Base-by-base conservation (phyloP, 2,888 invertebrate species). In the Macrosiphum euphorbiae region DNA sequence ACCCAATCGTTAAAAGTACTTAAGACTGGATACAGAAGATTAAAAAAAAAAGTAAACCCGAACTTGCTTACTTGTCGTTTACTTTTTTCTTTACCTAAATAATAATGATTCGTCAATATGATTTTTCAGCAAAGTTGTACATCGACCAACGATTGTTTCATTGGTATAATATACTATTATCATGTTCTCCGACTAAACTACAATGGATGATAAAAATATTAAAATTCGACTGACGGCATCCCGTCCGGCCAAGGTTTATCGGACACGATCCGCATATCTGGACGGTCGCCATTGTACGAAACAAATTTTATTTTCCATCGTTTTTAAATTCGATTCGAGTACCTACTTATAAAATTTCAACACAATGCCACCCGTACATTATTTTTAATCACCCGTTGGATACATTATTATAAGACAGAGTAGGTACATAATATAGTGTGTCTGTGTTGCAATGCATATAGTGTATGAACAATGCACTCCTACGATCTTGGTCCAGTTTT, bases 381-480 rank as follows among this genome's bases (percentile, higher is more conserved):
- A 84, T 88, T 92, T 92, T 92, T 88, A 92, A 92, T 92, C 92
- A n/a, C 92, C 92, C 88, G 44, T 92, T 26, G 92, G 89, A 92
- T 84, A 52, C 44, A 58, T 55, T 92, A 92, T 61, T 92, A 52
- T 88, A 67, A 67, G 67, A 87, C 87, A 26, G 91, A 91, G 44
- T n/a, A n/a, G n/a, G n/a, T 91, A 86, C 50, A 50, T 55, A 55
- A 44, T 85, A 55, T 58, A 91, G 26, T 67, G 92, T 67, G 78
- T 92, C 26, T 88, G 78, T 88, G 92, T 88, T 88, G 88, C 88
- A 92, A 92, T 44, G 26, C 44, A 88, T 28, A 20, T 28, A 20
- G 78, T 41, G 50, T 78, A 55, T 78, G 92, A 92, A 92, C 92
- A 92, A 92, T 92, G n/a, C 88, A 67, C 44, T 28, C 35, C 88